Evolutionary conservation across 2,888 invertebrate genomes (phyloP), one percentile per base, ranked within the genome.

Genomic region (Disparrhopalites patrizii): DNA sequence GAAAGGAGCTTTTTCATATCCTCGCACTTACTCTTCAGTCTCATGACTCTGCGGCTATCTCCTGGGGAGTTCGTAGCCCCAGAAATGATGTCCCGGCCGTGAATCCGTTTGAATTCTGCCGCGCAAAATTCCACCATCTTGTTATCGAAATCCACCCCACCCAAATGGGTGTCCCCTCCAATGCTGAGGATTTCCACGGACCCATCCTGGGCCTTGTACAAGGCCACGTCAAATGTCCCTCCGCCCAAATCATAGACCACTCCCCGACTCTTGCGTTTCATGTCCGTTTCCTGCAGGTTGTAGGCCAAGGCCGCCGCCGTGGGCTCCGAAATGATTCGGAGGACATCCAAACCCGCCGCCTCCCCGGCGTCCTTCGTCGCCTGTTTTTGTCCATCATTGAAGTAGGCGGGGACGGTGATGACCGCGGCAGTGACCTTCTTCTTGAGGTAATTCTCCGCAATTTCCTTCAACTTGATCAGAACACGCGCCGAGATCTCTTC

Each of bases 401-500:
- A 87, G 78, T 90, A 90, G 3, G 91, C 91, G 2, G 90, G 90
- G 2, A 90, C 90, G 2, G 90, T 90, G 74, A 90, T 81, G 0
- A 90, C 89, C 1, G 89, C 89, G 76, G 89, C 87, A 15, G 81
- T 83, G 68, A 93, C 88, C 40, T 85, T 84, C 77, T 87, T 86
- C 68, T 95, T 95, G 73, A 92, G 83, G 79, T 88, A 91, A 0
- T 90, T 90, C 81, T 92, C 92, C 38, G 92, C 91, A 58, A 88
- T 90, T 81, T 91, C 90, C 84, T 91, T 93, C 93, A 94, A 94
- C 79, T 93, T 93, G 28, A 86, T 87, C 69, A 95, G 83, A 50
- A 85, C 83, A 84, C 85, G 84, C 47, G 84, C 83, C 62, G 83
- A 83, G 63, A 85, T 80, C 79, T 85, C 85, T 77, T 85, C 85